Percentiles rank a stretch among this genome's conserved stretches.
Evolutionary conservation across 2,113 vertebrate genomes (phyloP).

Genomic region (Willisornis vidua): DNA sequence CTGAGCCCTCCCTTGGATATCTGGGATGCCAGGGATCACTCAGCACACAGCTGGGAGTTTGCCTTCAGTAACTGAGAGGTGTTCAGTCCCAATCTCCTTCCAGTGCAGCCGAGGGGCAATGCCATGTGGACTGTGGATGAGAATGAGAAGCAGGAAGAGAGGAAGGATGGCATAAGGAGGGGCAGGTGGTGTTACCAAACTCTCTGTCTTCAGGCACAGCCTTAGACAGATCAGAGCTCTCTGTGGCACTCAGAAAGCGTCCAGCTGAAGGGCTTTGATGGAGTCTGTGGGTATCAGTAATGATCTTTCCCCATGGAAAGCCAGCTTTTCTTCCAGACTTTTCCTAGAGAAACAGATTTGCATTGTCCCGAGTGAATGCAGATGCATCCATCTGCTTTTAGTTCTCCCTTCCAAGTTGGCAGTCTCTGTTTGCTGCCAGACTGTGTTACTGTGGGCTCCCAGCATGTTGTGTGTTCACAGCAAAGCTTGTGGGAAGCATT

Average conservation of each 20-base stretch:
- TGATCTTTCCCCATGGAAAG: neutral
- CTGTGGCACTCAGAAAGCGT: neutral
- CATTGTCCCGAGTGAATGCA: conserved; percentile 50
- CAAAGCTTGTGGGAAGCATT: neutral
- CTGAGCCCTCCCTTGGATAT: neutral
- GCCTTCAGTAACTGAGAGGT: neutral
- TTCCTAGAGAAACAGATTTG: conserved; percentile 34
- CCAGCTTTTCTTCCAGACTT: conserved; percentile 7
- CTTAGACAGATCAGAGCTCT: neutral
- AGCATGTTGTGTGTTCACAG: neutral
- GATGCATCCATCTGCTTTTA: conserved; percentile 64
- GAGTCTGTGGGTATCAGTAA: neutral
- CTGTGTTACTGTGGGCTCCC: conserved; percentile 39
- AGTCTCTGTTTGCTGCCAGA: neutral
- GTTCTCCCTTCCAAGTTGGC: conserved; percentile 56
- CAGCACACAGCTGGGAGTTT: neutral
- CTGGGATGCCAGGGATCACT: neutral
- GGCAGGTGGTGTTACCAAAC: neutral
- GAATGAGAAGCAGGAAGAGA: neutral
- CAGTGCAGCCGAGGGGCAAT: neutral
- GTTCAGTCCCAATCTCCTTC: neutral
- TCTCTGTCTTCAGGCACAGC: neutral
- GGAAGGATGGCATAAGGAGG: neutral
- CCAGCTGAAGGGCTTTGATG: neutral
- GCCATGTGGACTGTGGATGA: neutral